These are phyloP conservation scores for Euphonia xanthogaster DNA, from an alignment of 2,797 vertebrate genomes.

Conservation along the genomic window DNA sequence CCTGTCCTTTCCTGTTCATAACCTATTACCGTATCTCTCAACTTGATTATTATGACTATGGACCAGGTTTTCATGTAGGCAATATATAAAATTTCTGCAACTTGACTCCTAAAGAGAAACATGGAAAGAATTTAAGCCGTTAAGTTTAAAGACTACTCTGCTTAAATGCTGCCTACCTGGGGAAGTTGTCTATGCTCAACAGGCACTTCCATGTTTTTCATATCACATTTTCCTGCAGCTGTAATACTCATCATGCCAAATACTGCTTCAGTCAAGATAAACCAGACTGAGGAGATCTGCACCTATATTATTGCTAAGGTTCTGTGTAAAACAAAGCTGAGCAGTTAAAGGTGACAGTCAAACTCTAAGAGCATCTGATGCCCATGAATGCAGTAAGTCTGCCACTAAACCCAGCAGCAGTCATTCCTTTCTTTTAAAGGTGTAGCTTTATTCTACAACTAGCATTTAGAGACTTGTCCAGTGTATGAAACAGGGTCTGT, in stretches of 20 bases:
- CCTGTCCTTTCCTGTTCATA: conserved; percentile 1
- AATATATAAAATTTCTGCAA: neutral
- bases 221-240: neutral
- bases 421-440: neutral
- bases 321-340: neutral
- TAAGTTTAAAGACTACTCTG: neutral
- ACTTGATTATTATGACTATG: conserved; percentile 7
- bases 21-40: conserved; percentile 8
- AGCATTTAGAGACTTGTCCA: neutral
- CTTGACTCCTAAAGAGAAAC: conserved; percentile 1
- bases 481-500: neutral
- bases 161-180: neutral
- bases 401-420: neutral
- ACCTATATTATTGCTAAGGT: neutral
- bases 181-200: neutral
- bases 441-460: neutral
- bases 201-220: neutral
- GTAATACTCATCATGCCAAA: neutral
- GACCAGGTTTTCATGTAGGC: neutral
- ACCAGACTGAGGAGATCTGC: neutral
- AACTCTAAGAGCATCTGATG: neutral
- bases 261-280: neutral
- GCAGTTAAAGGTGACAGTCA: neutral
- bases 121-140: neutral
- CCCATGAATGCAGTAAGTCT: neutral